Evolutionary conservation across 2,888 invertebrate species (phyloP).

Genomic region (Nomada hirtipes): DNA sequence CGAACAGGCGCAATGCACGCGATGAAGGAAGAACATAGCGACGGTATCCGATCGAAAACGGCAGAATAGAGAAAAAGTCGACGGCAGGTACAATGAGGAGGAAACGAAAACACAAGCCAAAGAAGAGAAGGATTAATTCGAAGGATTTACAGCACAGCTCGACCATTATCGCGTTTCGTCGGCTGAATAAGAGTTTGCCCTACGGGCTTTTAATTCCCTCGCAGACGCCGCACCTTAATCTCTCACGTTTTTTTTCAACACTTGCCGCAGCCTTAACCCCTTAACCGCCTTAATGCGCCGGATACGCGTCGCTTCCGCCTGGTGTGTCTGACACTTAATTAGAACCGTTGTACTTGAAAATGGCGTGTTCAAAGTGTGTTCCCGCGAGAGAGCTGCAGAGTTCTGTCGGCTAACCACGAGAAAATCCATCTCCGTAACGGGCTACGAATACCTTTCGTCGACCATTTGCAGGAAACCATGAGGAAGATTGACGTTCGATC

Average conservation of each 20-base stretch:
- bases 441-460: constrained; percentile 70
- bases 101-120: constrained; percentile 38
- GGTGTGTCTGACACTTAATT: constrained; percentile 73
- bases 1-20: constrained; percentile 6
- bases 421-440: constrained; percentile 46
- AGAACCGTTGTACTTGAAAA: constrained; percentile 68
- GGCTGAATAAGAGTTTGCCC: constrained; percentile 72
- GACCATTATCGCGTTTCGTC: constrained; percentile 73
- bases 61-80: constrained; percentile 32
- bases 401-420: constrained; percentile 50
- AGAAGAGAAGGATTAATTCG: constrained; percentile 69
- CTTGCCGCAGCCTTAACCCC: constrained; percentile 69
- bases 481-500: constrained; percentile 33
- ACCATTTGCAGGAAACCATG: constrained; percentile 7
- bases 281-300: constrained; percentile 72
- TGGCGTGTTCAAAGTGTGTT: constrained; percentile 60
- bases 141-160: constrained; percentile 74
- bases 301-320: constrained; percentile 66
- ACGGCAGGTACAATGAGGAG: constrained; percentile 39
- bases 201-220: constrained; percentile 72
- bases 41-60: constrained; percentile 8
- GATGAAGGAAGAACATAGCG: constrained; percentile 12
- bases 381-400: constrained; percentile 32
- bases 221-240: constrained; percentile 63
- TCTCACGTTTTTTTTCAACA: constrained; percentile 57